phyloP scores from a whole-genome alignment of 1,140 invertebrate genomes.

The Oedothorax gibbosus region DNA sequence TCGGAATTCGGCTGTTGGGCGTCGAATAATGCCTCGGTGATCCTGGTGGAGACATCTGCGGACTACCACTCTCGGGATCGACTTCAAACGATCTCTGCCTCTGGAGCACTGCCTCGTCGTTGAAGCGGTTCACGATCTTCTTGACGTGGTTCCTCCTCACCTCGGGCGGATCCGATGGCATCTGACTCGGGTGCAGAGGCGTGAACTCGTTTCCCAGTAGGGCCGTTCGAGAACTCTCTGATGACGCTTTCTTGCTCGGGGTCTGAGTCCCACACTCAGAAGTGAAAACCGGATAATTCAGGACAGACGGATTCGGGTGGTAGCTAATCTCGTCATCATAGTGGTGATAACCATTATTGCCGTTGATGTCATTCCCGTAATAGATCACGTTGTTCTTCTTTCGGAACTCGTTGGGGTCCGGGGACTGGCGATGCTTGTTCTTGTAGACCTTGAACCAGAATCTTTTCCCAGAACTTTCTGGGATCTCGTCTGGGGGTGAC shows the following conservation, averaged over 20 bases:
- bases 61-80: constrained; percentile 3
- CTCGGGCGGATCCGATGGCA: constrained; percentile 49
- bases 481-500: background rate
- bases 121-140: constrained; percentile 58
- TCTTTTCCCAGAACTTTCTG: constrained; percentile 48
- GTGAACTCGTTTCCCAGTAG: constrained; percentile 50
- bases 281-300: constrained; percentile 50
- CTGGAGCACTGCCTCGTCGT: constrained; percentile 56
- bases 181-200: constrained; percentile 57
- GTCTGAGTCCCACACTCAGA: constrained; percentile 56
- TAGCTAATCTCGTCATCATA: constrained; percentile 45
- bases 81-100: constrained; percentile 34
- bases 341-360: constrained; percentile 20
- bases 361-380: constrained; percentile 28
- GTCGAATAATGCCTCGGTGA: constrained; percentile 36
- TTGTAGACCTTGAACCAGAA: constrained; percentile 62
- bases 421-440: constrained; percentile 50
- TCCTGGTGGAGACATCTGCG: constrained; percentile 24
- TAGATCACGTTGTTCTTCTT: constrained; percentile 40
- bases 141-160: constrained; percentile 55
- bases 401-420: constrained; percentile 39
- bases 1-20: constrained; percentile 28
- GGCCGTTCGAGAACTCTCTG: constrained; percentile 20
- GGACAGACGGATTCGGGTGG: constrained; percentile 42
- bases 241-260: constrained; percentile 1